phyloP scores from a whole-genome alignment of 2,888 invertebrate species.

The Cremastinae sp. region DNA sequence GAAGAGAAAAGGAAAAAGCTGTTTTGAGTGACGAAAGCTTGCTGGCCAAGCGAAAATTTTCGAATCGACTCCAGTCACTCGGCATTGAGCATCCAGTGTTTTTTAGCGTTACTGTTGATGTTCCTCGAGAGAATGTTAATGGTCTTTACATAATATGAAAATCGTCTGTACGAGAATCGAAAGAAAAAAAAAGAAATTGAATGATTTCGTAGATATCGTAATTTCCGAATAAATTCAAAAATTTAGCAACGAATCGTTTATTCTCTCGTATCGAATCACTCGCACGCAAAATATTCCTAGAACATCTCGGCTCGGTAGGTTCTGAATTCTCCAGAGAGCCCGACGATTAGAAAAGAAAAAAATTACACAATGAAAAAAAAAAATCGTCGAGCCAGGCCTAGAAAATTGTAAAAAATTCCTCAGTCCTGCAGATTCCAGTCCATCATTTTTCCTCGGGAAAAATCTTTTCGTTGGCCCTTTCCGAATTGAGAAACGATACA shows the following conservation, averaged over 20 bases:
- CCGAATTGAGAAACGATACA: constrained; percentile 17
- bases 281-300: too few relatives aligned
- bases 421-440: not conserved
- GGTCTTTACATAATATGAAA: constrained; percentile 27
- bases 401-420: constrained; percentile 9
- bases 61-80: constrained; percentile 18
- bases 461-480: constrained; percentile 8
- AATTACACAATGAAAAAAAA: not conserved
- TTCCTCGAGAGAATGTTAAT: constrained; percentile 29
- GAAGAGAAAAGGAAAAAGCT: constrained; percentile 15
- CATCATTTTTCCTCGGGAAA: not conserved
- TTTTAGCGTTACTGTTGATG: constrained; percentile 30
- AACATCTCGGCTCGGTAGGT: not conserved
- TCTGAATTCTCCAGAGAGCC: not conserved
- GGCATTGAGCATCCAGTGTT: constrained; percentile 32
- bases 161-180: not conserved
- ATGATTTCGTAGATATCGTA: constrained; percentile 25
- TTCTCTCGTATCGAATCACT: constrained; percentile 11
- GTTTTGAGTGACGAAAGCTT: constrained; percentile 22
- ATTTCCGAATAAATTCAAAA: constrained; percentile 16
- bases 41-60: constrained; percentile 48
- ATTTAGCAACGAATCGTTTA: constrained; percentile 17
- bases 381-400: constrained; percentile 9
- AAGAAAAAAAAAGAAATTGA: constrained; percentile 15
- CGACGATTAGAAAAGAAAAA: not conserved